Evolutionary conservation across 2,888 invertebrate species (phyloP).

Genomic region (Bimastos eiseni): DNA sequence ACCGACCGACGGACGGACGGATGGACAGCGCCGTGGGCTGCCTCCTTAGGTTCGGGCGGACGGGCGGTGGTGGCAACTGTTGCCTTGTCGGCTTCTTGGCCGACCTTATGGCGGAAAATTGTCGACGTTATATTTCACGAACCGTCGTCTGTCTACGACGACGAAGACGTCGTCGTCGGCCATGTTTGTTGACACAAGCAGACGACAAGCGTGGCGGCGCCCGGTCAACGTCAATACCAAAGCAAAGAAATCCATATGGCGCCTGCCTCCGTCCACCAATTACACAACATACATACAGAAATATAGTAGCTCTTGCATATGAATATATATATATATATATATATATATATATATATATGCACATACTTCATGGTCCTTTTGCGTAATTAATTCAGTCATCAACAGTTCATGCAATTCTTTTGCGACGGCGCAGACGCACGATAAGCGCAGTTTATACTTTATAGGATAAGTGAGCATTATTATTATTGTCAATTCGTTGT

Average conservation of each 20-base stretch:
- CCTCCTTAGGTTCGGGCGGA: neutral
- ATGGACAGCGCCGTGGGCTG: no score
- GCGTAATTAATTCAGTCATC: neutral
- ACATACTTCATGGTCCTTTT: neutral
- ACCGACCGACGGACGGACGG: neutral
- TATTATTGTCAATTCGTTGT: neutral
- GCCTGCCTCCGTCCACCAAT: neutral
- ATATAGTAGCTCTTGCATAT: neutral
- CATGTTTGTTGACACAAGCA: constrained; percentile 13
- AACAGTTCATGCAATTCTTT: neutral
- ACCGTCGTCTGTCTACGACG: neutral
- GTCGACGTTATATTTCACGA: constrained; percentile 7
- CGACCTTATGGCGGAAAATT: constrained; percentile 13
- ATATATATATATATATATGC: neutral
- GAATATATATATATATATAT: neutral
- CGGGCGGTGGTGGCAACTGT: neutral
- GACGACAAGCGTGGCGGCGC: constrained; percentile 8
- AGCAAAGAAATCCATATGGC: constrained; percentile 26
- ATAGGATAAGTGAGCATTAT: neutral
- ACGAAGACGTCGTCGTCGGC: neutral
- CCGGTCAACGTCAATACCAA: constrained; percentile 17
- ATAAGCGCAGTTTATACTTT: neutral
- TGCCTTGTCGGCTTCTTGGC: constrained; percentile 6
- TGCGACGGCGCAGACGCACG: neutral
- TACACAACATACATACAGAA: neutral